A percentile compares a stretch with the other conserved stretches of the same genome.
Evolutionary conservation across 2,113 vertebrate species (phyloP).

Genomic region (Tangachromis dhanisi): DNA sequence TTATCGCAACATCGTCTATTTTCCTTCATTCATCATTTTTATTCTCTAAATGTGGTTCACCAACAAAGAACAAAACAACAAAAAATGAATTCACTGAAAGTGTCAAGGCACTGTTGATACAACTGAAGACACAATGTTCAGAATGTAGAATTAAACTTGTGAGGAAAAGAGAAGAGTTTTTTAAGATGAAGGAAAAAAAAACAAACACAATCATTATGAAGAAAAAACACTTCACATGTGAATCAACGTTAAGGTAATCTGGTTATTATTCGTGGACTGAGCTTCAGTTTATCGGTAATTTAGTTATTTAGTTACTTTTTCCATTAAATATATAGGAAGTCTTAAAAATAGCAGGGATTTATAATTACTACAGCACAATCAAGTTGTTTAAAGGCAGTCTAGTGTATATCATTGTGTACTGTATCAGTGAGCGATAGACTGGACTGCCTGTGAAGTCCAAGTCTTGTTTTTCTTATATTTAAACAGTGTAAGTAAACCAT

Average conservation of each 20-base stretch:
- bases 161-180: not conserved
- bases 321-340: not conserved
- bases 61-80: not conserved
- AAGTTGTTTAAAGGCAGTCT: not conserved
- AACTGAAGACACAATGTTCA: conserved; percentile 49
- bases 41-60: not conserved
- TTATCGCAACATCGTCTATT: not conserved
- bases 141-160: conserved; percentile 1
- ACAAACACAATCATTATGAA: not conserved
- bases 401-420: not conserved
- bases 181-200: not conserved
- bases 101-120: conserved; percentile 68
- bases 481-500: not conserved
- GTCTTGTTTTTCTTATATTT: not conserved
- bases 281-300: not conserved
- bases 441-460: not conserved
- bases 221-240: not conserved
- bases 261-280: not conserved
- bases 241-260: conserved; percentile 1
- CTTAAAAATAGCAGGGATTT: not conserved
- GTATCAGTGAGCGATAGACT: not conserved
- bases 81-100: conserved; percentile 19
- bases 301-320: not conserved
- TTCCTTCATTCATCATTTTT: not conserved
- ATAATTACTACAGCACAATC: not conserved